Evolutionary conservation across 2,888 invertebrate species (phyloP).

Genomic region (Aspidiotus destructor): DNA sequence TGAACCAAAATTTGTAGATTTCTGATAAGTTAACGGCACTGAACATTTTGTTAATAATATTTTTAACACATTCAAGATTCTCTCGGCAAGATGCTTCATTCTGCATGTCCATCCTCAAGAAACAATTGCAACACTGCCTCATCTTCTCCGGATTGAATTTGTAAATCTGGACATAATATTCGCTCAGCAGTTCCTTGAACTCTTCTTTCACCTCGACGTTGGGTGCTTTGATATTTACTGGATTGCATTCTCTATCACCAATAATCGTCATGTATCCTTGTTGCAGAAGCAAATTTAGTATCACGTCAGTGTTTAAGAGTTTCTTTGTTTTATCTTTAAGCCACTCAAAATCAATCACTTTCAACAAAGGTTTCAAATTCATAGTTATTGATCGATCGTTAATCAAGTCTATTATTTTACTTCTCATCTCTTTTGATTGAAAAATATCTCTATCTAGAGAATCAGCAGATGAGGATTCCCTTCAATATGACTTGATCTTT

Average conservation of each 20-base stretch:
- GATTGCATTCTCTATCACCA: not conserved
- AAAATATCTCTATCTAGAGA: not conserved
- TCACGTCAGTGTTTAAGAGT: not conserved
- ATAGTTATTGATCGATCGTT: not conserved
- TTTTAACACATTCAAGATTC: not conserved
- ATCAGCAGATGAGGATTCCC: no score
- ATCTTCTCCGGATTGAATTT: not conserved
- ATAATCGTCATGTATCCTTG: not conserved
- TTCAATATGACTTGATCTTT: no score
- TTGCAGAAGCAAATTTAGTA: not conserved
- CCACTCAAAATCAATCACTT: not conserved
- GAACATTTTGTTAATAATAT: not conserved
- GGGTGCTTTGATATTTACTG: not conserved
- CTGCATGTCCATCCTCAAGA: not conserved
- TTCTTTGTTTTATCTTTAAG: not conserved
- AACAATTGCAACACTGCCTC: not conserved
- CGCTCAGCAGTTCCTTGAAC: not conserved
- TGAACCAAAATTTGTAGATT: not conserved
- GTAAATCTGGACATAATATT: not conserved
- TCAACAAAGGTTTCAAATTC: not conserved
- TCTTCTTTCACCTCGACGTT: not conserved
- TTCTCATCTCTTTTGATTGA: not conserved
- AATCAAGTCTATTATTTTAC: not conserved
- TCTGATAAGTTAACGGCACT: not conserved
- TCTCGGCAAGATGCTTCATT: not conserved